Evolutionary conservation across 2,113 vertebrate species (phyloP).

Genomic region (Silurus glanis): DNA sequence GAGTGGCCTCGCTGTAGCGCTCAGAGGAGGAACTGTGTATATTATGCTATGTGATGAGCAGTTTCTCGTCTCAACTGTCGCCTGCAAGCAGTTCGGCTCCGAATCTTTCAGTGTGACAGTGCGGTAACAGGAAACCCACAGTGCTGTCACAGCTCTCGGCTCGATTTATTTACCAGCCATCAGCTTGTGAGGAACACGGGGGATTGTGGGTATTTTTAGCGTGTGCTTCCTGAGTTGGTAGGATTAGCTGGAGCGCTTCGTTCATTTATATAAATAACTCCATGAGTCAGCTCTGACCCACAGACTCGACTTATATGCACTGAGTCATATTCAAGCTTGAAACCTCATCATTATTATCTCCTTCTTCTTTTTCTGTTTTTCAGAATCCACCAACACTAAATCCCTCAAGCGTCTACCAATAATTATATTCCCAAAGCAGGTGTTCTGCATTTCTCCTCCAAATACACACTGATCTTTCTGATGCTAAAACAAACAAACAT

Average conservation of each 20-base stretch:
- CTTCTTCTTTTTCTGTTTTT: not conserved
- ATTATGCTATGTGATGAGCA: not conserved
- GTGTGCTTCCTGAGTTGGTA: not conserved
- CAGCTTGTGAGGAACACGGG: not conserved
- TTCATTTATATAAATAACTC: conserved; percentile 15
- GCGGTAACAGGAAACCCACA: conserved; percentile 16
- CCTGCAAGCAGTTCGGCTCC: not conserved
- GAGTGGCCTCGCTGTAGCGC: not conserved
- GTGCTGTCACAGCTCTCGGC: not conserved
- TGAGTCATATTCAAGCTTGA: not conserved
- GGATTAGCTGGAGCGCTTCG: not conserved
- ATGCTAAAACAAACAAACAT: no score
- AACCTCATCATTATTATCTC: no score
- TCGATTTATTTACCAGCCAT: conserved; percentile 12
- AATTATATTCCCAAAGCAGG: not conserved
- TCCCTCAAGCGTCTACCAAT: not conserved
- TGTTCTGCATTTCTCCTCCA: not conserved
- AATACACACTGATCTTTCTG: not conserved
- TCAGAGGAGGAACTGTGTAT: no score
- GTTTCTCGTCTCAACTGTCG: not conserved
- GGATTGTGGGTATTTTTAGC: not conserved
- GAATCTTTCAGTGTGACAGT: not conserved
- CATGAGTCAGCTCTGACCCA: not conserved
- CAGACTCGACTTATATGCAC: not conserved
- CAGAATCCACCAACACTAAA: not conserved